phyloP scores from a whole-genome alignment of 2,797 vertebrate species.

The Cryptoprocta ferox region DNA sequence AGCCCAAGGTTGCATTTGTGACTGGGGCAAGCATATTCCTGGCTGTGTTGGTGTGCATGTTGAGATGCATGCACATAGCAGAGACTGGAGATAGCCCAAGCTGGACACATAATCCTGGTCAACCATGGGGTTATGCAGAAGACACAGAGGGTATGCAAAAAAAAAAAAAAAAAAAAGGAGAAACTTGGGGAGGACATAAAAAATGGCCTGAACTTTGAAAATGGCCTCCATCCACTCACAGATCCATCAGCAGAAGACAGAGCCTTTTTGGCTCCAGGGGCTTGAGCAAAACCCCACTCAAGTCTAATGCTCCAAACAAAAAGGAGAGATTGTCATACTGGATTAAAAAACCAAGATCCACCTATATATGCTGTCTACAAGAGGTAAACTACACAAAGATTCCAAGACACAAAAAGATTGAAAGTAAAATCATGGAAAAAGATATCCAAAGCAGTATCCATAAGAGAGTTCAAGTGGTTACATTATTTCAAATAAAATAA shows the following conservation, averaged over 20 bases:
- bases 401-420: not conserved
- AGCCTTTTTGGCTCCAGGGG: not conserved
- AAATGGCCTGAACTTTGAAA: not conserved
- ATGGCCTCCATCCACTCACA: not conserved
- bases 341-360: not conserved
- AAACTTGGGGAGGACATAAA: not conserved
- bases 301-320: not conserved
- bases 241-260: not conserved
- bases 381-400: not conserved
- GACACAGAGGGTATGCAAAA: not conserved
- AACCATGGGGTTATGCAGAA: not conserved
- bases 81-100: not conserved
- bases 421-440: not conserved
- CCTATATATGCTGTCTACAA: not conserved
- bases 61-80: too few species aligned
- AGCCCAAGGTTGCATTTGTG: not conserved
- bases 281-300: not conserved
- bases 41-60: not conserved
- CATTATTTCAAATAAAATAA: not conserved
- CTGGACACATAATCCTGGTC: not conserved
- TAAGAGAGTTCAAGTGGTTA: not conserved
- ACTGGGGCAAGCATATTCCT: not conserved
- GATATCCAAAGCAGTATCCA: not conserved
- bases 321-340: not conserved
- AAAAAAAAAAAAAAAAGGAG: not conserved